These are phyloP conservation scores for Syngnathus scovelli DNA, from an alignment of 2,113 vertebrate genomes.

Conservation along the genomic window DNA sequence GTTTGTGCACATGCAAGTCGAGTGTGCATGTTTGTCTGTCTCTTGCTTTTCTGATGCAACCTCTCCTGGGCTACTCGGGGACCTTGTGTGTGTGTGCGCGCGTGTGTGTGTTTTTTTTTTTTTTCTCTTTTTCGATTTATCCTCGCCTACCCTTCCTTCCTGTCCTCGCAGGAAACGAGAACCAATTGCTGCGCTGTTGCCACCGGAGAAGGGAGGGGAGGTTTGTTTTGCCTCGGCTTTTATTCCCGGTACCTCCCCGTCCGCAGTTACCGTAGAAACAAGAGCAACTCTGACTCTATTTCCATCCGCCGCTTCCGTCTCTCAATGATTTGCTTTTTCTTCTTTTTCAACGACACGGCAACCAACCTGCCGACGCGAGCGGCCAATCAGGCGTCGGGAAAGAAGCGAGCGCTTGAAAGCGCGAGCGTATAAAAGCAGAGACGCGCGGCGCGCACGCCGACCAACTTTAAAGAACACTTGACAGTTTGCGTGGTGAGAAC, in stretches of 20 bases:
- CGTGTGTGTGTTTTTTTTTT: slow-evolving; percentile 30
- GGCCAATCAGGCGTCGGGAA: slow-evolving; percentile 53
- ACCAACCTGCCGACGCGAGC: slow-evolving; percentile 56
- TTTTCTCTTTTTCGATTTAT: slow-evolving; percentile 47
- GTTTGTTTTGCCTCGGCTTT: slow-evolving; percentile 75
- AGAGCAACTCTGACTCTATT: slow-evolving; percentile 78
- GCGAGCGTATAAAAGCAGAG: slow-evolving; percentile 44
- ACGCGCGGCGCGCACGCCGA: slow-evolving; percentile 18
- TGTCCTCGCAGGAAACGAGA: slow-evolving; percentile 72
- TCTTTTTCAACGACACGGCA: slow-evolving; percentile 54
- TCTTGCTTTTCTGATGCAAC: slow-evolving; percentile 77
- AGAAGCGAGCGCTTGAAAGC: slow-evolving; percentile 31
- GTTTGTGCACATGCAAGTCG: slow-evolving; percentile 24
- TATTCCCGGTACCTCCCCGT: slow-evolving; percentile 73
- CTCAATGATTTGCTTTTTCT: slow-evolving; percentile 65
- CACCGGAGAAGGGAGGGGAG: slow-evolving; percentile 72
- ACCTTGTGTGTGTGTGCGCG: slow-evolving; percentile 61
- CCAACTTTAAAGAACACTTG: not conserved
- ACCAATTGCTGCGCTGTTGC: slow-evolving; percentile 80
- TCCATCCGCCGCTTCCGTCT: slow-evolving; percentile 70
- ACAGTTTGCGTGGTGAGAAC: not conserved
- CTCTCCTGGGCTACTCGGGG: slow-evolving; percentile 69
- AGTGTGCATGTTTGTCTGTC: slow-evolving; percentile 49
- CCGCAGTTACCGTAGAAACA: slow-evolving; percentile 80
- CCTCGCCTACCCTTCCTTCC: slow-evolving; percentile 48